phyloP scores from a whole-genome alignment of 1,140 invertebrate species.

The Cydia strobilella region DNA sequence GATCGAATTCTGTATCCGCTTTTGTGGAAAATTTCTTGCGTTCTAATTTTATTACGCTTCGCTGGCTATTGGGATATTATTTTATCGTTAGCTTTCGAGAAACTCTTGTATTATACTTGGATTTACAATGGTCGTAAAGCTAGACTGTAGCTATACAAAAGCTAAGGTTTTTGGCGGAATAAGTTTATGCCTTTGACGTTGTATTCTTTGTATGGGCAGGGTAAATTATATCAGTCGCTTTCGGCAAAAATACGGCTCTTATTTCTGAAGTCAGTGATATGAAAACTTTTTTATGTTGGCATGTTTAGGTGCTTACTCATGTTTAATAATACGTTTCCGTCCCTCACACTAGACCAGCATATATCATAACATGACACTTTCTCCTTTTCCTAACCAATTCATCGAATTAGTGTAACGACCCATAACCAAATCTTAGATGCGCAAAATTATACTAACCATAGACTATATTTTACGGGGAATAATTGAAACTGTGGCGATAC shows the following conservation, averaged over 20 bases:
- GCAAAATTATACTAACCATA: constrained; percentile 39
- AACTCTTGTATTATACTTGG: neutral
- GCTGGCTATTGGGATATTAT: neutral
- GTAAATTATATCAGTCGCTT: neutral
- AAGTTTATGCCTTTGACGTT: neutral
- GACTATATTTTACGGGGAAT: constrained; percentile 35
- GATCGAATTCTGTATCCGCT: neutral
- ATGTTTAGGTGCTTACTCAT: neutral
- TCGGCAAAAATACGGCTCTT: neutral
- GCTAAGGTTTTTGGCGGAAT: neutral
- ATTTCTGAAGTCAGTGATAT: too few relatives aligned
- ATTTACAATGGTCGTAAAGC: too few relatives aligned
- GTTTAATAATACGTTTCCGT: neutral
- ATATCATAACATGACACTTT: constrained; percentile 28
- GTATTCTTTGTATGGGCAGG: too few relatives aligned
- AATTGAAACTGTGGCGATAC: constrained; percentile 55
- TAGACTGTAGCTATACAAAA: neutral
- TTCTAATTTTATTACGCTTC: neutral
- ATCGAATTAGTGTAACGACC: constrained; percentile 42
- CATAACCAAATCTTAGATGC: constrained; percentile 42
- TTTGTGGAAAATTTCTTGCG: constrained; percentile 18
- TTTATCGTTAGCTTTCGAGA: neutral
- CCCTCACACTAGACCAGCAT: neutral
- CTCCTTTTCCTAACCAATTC: constrained; percentile 34
- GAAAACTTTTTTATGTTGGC: neutral